These are phyloP conservation scores for Streptopelia turtur DNA, from an alignment of 2,797 vertebrate genomes.

Conservation along the genomic window DNA sequence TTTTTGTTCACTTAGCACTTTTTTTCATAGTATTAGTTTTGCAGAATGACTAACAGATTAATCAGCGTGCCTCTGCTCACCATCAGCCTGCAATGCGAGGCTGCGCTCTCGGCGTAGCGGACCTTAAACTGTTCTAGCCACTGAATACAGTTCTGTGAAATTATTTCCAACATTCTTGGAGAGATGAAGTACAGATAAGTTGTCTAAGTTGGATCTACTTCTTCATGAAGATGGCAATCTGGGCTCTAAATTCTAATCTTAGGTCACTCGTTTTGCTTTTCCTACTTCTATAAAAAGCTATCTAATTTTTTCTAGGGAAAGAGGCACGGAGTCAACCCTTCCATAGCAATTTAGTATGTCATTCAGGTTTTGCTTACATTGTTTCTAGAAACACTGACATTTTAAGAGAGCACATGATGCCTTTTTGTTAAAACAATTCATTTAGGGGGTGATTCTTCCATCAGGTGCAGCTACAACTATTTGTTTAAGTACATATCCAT, in stretches of 20 bases:
- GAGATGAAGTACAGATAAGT: neutral
- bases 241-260: neutral
- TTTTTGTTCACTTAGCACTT: neutral
- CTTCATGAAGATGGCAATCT: neutral
- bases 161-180: neutral
- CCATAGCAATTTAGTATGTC: neutral
- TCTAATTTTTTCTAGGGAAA: neutral
- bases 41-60: neutral
- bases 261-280: neutral
- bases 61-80: neutral
- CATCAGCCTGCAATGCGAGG: neutral
- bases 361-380: neutral
- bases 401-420: neutral
- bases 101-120: neutral
- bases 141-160: neutral
- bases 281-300: neutral
- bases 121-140: neutral
- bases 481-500: slow-evolving; percentile 78
- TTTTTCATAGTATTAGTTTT: neutral
- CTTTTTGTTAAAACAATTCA: neutral
- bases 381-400: neutral
- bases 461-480: neutral
- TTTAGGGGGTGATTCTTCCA: neutral
- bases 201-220: neutral
- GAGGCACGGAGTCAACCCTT: neutral